Evolutionary conservation across 1,140 invertebrate species (phyloP), one percentile per base, ranked within the genome.

Genomic region (Sminthurinus signatus): DNA sequence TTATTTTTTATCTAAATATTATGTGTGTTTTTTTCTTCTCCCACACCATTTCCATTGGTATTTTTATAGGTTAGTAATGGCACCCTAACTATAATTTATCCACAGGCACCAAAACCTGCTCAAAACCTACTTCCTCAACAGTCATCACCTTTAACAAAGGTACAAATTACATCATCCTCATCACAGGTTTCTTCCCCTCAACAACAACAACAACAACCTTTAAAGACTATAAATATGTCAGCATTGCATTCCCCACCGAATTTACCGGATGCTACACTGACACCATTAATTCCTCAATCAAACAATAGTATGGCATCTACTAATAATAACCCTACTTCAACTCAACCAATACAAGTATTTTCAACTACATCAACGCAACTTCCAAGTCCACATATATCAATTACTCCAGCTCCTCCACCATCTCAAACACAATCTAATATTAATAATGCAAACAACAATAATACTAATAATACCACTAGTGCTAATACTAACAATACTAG

Each of bases 181-280:
- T 32, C 36, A 25, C 44, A 19, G 29, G 29, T 29, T 31, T 14
- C 15, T 5, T 39, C 57, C 15, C 62, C 50, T 28, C 42, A 46
- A 42, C 43, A 42, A 23, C 59, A 62, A 29, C 28, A 23, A 27
- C 12, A n/a, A 21, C 65, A 67, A 50, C 69, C 69, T 12, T 63
- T 71, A 50, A 69, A 72, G 43, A 72, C 70, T 19, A 72, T 72
- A 46, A 69, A 69, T 57, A 48, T 71, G 25, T 60, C 62, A 5
- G 65, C 69, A 23, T 54, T 70, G 29, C 69, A 68, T 32, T 63
- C 61, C 17, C 65, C 67, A 19, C 65, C 69, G n/a, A 68, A 63
- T 61, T 44, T 70, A 52, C 69, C 65, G n/a, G 65, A 68, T 62
- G 66, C 64, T 21, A 72, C 66, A 31, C 60, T 66, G 21, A 70